Evolutionary conservation across 2,113 vertebrate species (phyloP).

Genomic region (Carollia perspicillata): DNA sequence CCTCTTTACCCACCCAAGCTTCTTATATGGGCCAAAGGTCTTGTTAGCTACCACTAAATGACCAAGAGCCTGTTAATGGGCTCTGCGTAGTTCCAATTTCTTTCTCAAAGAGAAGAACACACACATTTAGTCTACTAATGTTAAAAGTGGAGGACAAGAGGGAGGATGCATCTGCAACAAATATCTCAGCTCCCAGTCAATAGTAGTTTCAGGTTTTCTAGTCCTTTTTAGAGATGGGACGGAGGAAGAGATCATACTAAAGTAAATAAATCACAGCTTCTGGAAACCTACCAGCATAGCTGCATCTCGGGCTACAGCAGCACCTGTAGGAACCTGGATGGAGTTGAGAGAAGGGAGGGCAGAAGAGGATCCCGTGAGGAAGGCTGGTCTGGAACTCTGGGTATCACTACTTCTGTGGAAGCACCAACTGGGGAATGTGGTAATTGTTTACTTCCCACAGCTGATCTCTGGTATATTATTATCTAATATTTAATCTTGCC

Average conservation of each 20-base stretch:
- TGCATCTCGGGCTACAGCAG: background rate
- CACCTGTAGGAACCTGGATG: background rate
- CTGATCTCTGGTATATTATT: background rate
- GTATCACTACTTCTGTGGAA: background rate
- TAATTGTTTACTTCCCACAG: background rate
- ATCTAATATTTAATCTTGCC: slow-evolving; percentile 23
- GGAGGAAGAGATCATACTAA: background rate
- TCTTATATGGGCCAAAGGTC: background rate
- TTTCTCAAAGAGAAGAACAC: slow-evolving; percentile 30
- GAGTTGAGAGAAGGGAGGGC: background rate
- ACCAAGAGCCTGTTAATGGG: background rate
- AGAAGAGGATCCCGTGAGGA: background rate
- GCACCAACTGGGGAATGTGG: background rate
- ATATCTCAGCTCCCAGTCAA: background rate
- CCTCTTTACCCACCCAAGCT: background rate
- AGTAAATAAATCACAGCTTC: background rate
- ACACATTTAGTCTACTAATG: background rate
- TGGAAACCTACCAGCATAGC: background rate
- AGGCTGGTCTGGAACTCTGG: background rate
- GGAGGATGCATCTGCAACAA: background rate
- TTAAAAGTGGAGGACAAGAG: background rate
- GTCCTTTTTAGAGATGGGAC: background rate
- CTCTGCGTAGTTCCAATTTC: background rate
- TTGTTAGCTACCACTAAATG: background rate
- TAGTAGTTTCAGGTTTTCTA: background rate